Evolutionary conservation across 1,140 invertebrate species (phyloP), one percentile per base, ranked within the genome.

Genomic region (Drosophila murphyi): DNA sequence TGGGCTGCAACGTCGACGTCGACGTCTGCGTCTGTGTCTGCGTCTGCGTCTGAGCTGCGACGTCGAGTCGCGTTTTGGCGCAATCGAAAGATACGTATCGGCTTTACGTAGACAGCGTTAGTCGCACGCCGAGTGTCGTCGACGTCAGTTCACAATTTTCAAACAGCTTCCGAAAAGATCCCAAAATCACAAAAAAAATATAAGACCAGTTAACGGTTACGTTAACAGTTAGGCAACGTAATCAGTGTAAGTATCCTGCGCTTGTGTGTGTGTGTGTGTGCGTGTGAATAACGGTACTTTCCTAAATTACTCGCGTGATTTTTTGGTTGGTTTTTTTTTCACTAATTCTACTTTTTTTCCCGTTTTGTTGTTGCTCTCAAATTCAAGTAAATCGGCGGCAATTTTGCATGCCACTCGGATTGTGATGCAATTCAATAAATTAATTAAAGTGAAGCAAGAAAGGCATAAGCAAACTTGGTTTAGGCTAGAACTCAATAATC

Each of bases 31-130:
- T 28, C 39, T 29, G 4, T 47, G 47, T 10, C 6, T 56, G 5
- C 34, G 29, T 10, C 41, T 32, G 5, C 52, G 59, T 50, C 6
- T 47, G 6, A n/a, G 37, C 8, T 31, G 37, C 48, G 55, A 8
- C 59, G 57, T 35, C 70, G 47, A 54, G 6, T 67, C 59, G 75
- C 63, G 20, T 87, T 86, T 87, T 82, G 83, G 80, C 83, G 83
- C 83, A 87, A 88, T 88, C 83, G 83, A 87, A 87, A 87, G 83
- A 88, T 80, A 87, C 83, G 83, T 87, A 83, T 83, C 48, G 77
- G 80, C 83, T 82, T 88, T 83, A 83, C 85, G 80, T 83, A 80
- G 80, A 54, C 72, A 72, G 83, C 83, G 80, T 87, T 87, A 87
- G 83, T 87, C 80, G 83, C 68, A 80, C 76, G 72, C 67, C 69